Evolutionary conservation across 2,888 invertebrate species (phyloP).

Genomic region (Amphipoea lucens): DNA sequence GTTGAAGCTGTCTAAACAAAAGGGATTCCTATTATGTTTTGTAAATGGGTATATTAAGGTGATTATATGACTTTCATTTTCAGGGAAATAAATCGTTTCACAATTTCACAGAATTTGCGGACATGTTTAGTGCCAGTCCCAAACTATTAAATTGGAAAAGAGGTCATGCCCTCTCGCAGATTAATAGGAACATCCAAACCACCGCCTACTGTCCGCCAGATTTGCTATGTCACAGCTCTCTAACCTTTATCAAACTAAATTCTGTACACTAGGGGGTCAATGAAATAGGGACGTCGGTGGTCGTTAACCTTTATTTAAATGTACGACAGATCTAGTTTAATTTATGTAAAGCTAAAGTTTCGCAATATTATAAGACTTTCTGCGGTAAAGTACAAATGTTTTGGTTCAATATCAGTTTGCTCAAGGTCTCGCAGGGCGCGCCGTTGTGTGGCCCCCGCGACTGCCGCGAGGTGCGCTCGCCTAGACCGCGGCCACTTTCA

Average conservation of each 20-base stretch:
- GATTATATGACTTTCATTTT: not conserved
- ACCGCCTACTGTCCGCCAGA: constrained; percentile 16
- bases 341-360: constrained; percentile 22
- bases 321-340: constrained; percentile 16
- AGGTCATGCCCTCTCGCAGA: constrained; percentile 22
- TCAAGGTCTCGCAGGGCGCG: constrained; percentile 72
- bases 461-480: constrained; percentile 72
- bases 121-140: not conserved
- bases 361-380: constrained; percentile 38
- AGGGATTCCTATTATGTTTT: not conserved
- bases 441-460: constrained; percentile 56
- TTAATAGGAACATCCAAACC: constrained; percentile 21
- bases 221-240: constrained; percentile 34
- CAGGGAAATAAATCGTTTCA: not conserved
- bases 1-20: not conserved
- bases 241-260: constrained; percentile 46
- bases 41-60: not conserved
- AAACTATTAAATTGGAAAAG: constrained; percentile 15
- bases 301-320: constrained; percentile 18
- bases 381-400: constrained; percentile 43
- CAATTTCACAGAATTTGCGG: not conserved
- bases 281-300: constrained; percentile 26
- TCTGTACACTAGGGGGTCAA: constrained; percentile 34
- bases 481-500: constrained; percentile 85
- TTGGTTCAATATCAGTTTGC: constrained; percentile 63